These are phyloP conservation scores for Sinodicranocentrus sp. DNA, from an alignment of 2,888 invertebrate genomes.

Conservation along the genomic window DNA sequence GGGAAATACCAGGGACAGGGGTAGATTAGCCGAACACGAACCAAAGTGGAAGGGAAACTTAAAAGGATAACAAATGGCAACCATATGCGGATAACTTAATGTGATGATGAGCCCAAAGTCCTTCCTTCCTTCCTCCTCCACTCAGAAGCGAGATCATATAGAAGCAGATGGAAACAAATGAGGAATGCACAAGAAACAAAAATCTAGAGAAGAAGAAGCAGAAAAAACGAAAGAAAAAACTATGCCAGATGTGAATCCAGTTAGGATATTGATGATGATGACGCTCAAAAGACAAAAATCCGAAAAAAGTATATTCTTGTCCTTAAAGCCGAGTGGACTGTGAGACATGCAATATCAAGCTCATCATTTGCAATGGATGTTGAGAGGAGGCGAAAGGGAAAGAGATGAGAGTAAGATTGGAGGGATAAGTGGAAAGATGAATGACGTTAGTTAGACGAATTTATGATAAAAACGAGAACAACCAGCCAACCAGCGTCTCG, in stretches of 20 bases:
- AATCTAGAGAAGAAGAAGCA: slow-evolving; percentile 3
- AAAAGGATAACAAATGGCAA: slow-evolving; percentile 63
- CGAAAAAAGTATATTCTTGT: too few species aligned
- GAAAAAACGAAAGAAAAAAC: slow-evolving; percentile 33
- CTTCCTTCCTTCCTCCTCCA: neutral
- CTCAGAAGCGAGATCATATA: neutral
- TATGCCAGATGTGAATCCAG: slow-evolving; percentile 27
- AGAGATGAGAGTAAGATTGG: slow-evolving; percentile 12
- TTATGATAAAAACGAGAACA: slow-evolving; percentile 9
- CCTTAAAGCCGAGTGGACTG: too few species aligned
- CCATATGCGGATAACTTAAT: slow-evolving; percentile 57
- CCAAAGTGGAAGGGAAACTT: slow-evolving; percentile 43
- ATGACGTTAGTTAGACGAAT: slow-evolving; percentile 18
- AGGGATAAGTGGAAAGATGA: slow-evolving; percentile 16
- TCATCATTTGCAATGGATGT: neutral
- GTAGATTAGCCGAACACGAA: neutral
- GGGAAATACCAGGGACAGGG: neutral
- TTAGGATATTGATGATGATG: too few species aligned
- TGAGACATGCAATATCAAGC: neutral
- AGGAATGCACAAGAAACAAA: slow-evolving; percentile 32
- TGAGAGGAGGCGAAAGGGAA: too few species aligned
- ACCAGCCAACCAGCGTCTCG: too few species aligned
- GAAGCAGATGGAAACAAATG: slow-evolving; percentile 44
- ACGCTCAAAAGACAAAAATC: too few species aligned
- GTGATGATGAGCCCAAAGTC: slow-evolving; percentile 11